Evolutionary conservation across 2,888 invertebrate genomes (phyloP).

Genomic region (Rapana venosa): DNA sequence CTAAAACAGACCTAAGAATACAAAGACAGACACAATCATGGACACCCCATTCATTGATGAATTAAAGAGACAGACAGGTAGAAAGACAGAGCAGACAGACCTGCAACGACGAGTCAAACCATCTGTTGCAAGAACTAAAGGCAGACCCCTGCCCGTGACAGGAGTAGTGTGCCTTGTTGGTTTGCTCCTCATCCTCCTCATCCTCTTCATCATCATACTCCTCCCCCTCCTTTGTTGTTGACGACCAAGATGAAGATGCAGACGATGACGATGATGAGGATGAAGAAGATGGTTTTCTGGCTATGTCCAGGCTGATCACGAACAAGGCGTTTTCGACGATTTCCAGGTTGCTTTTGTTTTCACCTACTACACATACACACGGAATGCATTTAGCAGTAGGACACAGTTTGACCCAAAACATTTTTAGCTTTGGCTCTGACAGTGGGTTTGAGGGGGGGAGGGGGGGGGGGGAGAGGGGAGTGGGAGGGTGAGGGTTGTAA

Average conservation of each 20-base stretch:
- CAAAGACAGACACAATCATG: background rate
- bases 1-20: background rate
- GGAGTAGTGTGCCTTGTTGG: conserved; percentile 83
- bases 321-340: conserved; percentile 91
- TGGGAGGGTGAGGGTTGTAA: too few relatives aligned
- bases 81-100: background rate
- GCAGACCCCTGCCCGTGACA: conserved; percentile 94
- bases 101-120: conserved; percentile 95
- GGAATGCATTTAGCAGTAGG: too few relatives aligned
- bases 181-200: conserved; percentile 67
- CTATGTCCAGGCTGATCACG: conserved; percentile 93
- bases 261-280: background rate
- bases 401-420: too few relatives aligned
- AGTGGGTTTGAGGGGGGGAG: too few relatives aligned
- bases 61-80: background rate
- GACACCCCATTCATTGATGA: too few relatives aligned
- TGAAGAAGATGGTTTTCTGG: conserved; percentile 22
- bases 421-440: too few relatives aligned
- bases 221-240: conserved; percentile 47
- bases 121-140: conserved; percentile 93
- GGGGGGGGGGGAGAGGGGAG: too few relatives aligned
- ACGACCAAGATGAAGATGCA: background rate
- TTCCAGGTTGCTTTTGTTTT: conserved; percentile 89
- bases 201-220: conserved; percentile 28
- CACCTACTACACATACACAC: conserved; percentile 82